phyloP scores from a whole-genome alignment of 2,797 vertebrate genomes.

The Cacajao melanocephalus region DNA sequence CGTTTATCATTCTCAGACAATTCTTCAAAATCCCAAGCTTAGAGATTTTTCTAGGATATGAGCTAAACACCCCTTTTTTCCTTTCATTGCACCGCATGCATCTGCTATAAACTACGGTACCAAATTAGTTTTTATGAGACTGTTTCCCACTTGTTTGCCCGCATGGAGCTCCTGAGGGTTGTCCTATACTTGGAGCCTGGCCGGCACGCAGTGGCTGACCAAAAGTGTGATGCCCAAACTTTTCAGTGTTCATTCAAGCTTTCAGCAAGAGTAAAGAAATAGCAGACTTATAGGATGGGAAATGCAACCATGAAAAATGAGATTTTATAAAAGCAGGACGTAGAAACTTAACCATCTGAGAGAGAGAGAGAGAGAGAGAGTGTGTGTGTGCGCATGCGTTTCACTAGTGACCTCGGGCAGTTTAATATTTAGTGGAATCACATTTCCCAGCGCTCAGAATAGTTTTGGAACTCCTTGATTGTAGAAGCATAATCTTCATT shows the following conservation, averaged over 20 bases:
- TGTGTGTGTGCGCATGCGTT: background rate
- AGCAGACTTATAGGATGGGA: background rate
- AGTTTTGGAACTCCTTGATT: background rate
- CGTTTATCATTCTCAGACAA: background rate
- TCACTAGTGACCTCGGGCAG: background rate
- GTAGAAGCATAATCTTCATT: background rate
- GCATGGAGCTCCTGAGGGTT: background rate
- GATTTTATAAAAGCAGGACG: background rate
- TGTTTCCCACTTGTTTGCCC: background rate
- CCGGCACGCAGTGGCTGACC: background rate
- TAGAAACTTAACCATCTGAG: background rate
- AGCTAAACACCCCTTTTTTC: background rate
- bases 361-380: no score
- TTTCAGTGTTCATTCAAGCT: background rate
- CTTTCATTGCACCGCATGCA: background rate
- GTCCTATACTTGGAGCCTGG: no score
- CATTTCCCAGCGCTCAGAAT: background rate
- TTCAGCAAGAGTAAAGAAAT: background rate
- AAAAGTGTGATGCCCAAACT: background rate
- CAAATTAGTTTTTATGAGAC: background rate
- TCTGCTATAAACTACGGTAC: background rate
- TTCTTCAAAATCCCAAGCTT: slow-evolving; percentile 11
- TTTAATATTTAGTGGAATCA: background rate
- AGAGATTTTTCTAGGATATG: background rate
- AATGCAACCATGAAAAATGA: background rate